A percentile compares a stretch with the other conserved stretches of the same genome.
These are phyloP conservation scores for Megamerina dolium DNA, from an alignment of 2,888 invertebrate genomes.

Conservation along the genomic window DNA sequence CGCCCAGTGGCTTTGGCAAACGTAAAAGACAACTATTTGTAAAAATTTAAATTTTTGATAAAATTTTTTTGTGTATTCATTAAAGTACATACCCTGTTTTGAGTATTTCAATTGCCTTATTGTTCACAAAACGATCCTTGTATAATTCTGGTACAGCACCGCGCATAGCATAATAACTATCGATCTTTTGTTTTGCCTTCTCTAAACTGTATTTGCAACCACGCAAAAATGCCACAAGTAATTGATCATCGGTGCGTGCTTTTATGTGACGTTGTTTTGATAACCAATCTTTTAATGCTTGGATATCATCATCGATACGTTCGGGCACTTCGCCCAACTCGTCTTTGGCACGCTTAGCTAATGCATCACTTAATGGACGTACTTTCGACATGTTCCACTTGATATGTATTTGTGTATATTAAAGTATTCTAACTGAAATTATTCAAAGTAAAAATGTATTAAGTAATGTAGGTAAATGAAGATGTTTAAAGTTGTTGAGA, in stretches of 20 bases:
- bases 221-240: conserved; percentile 52
- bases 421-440: too few species aligned
- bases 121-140: conserved; percentile 41
- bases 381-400: conserved; percentile 34
- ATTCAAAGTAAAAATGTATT: too few species aligned
- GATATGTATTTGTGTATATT: too few species aligned
- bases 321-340: conserved; percentile 53
- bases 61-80: neutral
- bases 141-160: conserved; percentile 57
- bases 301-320: conserved; percentile 42
- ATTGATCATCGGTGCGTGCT: conserved; percentile 49
- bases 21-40: conserved; percentile 25
- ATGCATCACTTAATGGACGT: conserved; percentile 35
- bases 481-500: too few species aligned
- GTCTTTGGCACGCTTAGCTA: conserved; percentile 46
- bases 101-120: conserved; percentile 37
- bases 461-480: too few species aligned
- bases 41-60: neutral
- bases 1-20: conserved; percentile 42
- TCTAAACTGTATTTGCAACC: conserved; percentile 56
- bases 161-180: conserved; percentile 56
- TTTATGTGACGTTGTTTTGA: conserved; percentile 52
- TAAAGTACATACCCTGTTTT: conserved; percentile 37
- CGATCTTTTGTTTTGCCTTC: conserved; percentile 54
- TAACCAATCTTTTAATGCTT: conserved; percentile 52